phyloP scores from a whole-genome alignment of 2,113 vertebrate genomes.

The Calidris pygmaea region DNA sequence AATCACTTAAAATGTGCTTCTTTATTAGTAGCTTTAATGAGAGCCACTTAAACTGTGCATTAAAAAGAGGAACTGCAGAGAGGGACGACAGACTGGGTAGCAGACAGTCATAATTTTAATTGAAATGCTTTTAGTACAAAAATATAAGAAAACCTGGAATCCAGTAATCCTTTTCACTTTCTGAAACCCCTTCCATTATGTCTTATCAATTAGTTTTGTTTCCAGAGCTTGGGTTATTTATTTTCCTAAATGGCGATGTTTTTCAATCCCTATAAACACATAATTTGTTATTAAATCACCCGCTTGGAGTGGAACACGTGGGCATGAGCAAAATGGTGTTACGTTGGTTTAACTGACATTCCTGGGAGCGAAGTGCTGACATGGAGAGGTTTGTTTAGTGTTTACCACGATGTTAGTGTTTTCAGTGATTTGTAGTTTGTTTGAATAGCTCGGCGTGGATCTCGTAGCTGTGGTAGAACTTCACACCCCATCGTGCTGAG shows the following conservation, averaged over 20 bases:
- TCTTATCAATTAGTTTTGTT: conserved; percentile 16
- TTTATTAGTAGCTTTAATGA: conserved; percentile 79
- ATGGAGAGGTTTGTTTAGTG: not conserved
- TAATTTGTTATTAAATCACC: not conserved
- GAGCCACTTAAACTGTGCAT: conserved; percentile 77
- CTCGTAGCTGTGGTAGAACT: not conserved
- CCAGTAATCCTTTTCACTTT: conserved; percentile 20
- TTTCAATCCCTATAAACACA: not conserved
- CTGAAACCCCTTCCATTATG: not conserved
- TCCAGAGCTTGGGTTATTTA: conserved; percentile 2
- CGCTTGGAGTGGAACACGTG: not conserved
- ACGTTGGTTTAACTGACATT: not conserved
- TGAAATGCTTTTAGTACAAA: conserved; percentile 70
- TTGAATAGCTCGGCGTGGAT: not conserved
- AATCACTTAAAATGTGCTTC: conserved; percentile 74
- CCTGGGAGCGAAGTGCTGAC: not conserved
- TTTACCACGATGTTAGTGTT: not conserved
- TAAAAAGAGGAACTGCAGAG: conserved; percentile 72
- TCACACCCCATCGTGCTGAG: accelerated
- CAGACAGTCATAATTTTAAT: conserved; percentile 71
- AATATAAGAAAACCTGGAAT: conserved; percentile 38
- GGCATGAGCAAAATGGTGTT: not conserved
- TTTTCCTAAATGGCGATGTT: not conserved
- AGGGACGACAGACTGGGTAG: conserved; percentile 46
- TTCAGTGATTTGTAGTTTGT: not conserved